Evolutionary conservation across 1,140 invertebrate species (phyloP), one percentile per base, ranked within the genome.

Genomic region (Drosophila kepulauana): DNA sequence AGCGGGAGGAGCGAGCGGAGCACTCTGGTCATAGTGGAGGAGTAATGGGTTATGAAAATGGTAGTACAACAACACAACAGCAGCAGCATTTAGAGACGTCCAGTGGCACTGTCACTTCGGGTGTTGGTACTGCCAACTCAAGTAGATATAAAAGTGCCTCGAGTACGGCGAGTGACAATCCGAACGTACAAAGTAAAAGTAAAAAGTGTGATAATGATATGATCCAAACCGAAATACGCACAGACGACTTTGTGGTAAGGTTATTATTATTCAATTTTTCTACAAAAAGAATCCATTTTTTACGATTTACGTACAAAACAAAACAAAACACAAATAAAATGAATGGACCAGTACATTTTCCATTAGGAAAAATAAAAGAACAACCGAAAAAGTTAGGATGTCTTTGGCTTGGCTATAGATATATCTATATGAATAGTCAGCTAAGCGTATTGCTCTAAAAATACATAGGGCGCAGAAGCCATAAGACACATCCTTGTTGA

Each of bases 1-100:
- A 95, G 93, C 94, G 94, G 89, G 94, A 95, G 93, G 92, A 90
- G 43, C 79, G 85, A 38, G 73, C 69, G 74, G 87, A 75, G 28
- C 62, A 52, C 49, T 13, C 54, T 35, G 73, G 69, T 51, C 72
- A 59, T n/a, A 20, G 6, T 49, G 69, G 71, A 68, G 54, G 52
- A 5, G 7, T 38, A 10, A 25, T 38, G 38, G 63, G 64, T 57
- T 61, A 75, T 48, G 78, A 88, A 54, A 91, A 81, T 88, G 79
- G 81, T 86, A 82, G 89, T 91, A 80, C 80, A 78, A 76, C 35
- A 38, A 8, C 30, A 33, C 30, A 33, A 8, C 30, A 38, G 10
- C 35, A 38, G 73, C 84, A 89, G 64, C 85, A 85, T 81, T 79
- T 81, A 87, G 79, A 82, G 75, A 82, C 84, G 69, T 81, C 67